These are phyloP conservation scores for Neoseiulus cucumeris DNA, from an alignment of 1,140 invertebrate species.

Conservation along the genomic window DNA sequence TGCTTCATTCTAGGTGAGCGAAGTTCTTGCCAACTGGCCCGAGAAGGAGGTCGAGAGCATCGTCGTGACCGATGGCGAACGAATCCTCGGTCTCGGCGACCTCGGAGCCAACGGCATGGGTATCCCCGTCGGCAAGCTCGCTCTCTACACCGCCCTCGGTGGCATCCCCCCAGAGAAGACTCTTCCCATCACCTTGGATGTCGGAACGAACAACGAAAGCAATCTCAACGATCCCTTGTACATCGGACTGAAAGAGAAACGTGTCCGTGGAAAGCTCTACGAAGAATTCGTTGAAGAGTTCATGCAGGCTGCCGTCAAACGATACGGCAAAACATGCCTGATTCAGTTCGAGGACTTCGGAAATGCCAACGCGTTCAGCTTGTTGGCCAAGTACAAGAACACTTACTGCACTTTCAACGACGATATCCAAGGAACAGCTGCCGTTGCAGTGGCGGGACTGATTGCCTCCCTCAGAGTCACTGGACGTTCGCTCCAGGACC, in stretches of 20 bases:
- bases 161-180: constrained; percentile 82
- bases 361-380: constrained; percentile 72
- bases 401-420: constrained; percentile 89
- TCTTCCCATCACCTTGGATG: constrained; percentile 73
- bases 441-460: constrained; percentile 73
- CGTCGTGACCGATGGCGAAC: constrained; percentile 82
- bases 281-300: constrained; percentile 95
- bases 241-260: constrained; percentile 68
- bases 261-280: constrained; percentile 66
- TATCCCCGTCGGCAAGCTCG: constrained; percentile 80
- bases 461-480: constrained; percentile 60
- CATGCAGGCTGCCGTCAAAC: constrained; percentile 78
- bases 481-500: constrained; percentile 48
- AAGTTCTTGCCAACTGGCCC: constrained; percentile 50
- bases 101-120: constrained; percentile 87
- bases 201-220: constrained; percentile 68
- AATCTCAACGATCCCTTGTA: constrained; percentile 81
- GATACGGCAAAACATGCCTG: constrained; percentile 32
- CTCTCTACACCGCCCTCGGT: constrained; percentile 74
- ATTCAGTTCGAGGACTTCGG: constrained; percentile 90
- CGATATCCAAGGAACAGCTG: constrained; percentile 86
- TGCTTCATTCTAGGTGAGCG: too few relatives aligned
- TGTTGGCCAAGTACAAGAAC: constrained; percentile 65
- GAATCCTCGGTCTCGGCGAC: constrained; percentile 81
- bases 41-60: constrained; percentile 67